A percentile compares a stretch with the other conserved stretches of the same genome.
phyloP scores from a whole-genome alignment of 2,113 vertebrate genomes.

The Carettochelys insculpta region DNA sequence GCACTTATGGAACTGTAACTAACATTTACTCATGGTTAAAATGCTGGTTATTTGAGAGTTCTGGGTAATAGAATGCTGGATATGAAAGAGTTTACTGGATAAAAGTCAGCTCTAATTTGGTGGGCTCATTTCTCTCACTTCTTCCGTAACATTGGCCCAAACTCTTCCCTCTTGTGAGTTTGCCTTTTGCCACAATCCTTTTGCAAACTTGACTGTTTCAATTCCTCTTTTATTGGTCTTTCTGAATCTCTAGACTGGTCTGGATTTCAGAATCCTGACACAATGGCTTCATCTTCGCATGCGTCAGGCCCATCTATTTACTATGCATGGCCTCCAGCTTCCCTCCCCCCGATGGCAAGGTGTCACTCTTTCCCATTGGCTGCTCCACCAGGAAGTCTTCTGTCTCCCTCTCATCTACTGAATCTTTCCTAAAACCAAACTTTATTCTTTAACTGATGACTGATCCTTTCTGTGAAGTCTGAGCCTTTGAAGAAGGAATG shows the following conservation, averaged over 20 bases:
- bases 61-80: no score
- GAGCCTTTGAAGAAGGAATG: conserved; percentile 20
- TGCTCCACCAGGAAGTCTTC: not conserved
- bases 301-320: not conserved
- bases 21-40: no score
- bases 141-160: not conserved
- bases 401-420: not conserved
- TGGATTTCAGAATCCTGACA: not conserved
- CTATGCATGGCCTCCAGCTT: not conserved
- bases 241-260: not conserved
- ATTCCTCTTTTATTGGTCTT: not conserved
- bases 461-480: not conserved
- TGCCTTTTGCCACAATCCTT: not conserved
- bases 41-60: no score
- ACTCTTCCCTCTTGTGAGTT: not conserved
- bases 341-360: not conserved
- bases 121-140: not conserved
- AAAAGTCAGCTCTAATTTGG: not conserved
- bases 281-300: not conserved
- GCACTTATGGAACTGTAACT: no score
- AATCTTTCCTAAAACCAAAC: not conserved
- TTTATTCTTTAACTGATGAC: conserved; percentile 3
- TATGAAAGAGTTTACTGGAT: no score
- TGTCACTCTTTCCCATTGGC: not conserved
- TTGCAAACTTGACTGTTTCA: not conserved